These are phyloP conservation scores for Cirrhinus mrigala DNA, from an alignment of 2,797 vertebrate genomes.

Conservation along the genomic window DNA sequence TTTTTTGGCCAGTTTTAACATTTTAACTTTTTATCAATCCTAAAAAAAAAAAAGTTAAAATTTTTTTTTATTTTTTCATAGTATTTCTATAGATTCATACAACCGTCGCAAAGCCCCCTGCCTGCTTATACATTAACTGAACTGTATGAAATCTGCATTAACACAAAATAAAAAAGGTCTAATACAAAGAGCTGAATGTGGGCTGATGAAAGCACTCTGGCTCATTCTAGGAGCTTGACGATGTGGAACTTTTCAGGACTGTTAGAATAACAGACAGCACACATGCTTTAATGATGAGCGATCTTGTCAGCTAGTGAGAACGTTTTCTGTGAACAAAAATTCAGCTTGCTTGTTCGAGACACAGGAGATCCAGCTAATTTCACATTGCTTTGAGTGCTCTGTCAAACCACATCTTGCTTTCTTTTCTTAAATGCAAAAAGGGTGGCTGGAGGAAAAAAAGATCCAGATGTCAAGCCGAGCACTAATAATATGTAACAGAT, in stretches of 20 bases:
- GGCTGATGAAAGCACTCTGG: background rate
- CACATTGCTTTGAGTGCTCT: slow-evolving; percentile 24
- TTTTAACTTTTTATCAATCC: background rate
- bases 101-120: background rate
- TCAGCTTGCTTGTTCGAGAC: slow-evolving; percentile 6
- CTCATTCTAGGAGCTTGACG: background rate
- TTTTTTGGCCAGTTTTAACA: background rate
- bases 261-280: slow-evolving; percentile 9
- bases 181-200: background rate
- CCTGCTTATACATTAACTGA: background rate
- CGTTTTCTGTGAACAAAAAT: slow-evolving; percentile 1
- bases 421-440: slow-evolving; percentile 43
- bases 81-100: background rate
- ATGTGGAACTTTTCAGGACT: background rate
- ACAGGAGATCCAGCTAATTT: slow-evolving; percentile 34
- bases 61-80: background rate
- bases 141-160: no score
- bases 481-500: slow-evolving; percentile 35
- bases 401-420: slow-evolving; percentile 34
- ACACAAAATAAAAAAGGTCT: background rate
- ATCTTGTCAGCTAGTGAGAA: background rate
- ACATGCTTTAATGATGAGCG: slow-evolving; percentile 22
- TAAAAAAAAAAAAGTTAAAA: background rate
- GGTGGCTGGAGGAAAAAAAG: slow-evolving; percentile 19
- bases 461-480: slow-evolving; percentile 55